Base-by-base conservation (phyloP, 2,797 vertebrate genomes). In the Eidolon dupreanum region DNA sequence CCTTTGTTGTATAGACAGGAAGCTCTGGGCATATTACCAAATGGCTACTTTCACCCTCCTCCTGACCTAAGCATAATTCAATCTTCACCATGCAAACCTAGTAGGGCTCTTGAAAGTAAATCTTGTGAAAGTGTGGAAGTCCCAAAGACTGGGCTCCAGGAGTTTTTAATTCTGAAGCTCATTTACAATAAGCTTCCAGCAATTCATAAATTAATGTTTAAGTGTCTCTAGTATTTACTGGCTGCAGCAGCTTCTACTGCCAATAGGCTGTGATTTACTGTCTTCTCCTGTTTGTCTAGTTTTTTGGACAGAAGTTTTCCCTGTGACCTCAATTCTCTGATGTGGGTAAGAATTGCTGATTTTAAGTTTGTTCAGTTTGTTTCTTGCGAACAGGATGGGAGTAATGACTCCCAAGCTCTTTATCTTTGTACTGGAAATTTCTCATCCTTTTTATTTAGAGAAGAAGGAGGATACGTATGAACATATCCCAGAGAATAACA, bases 1-100 rank as follows among this genome's bases (percentile, higher is more conserved):
- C 22, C 49, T 84, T 77, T 90, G 28, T 70, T 94, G 38, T 28
- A 33, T 4, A 36, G 55, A 79, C 24, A 86, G 46, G 61, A 71
- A 53, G 43, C 24, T 78, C 20, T 26, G 12, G 12, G 13, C n/a
- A 5, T 51, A 53, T 83, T 90, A 53, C 73, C 43, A 15, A 71
- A 53, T 36, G 24, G 3, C 31, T 36, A 71, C 33, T 26, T 38
- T 51, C 38, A 8, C 11, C 22, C 8, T 22, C 20, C 26, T 20
- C 10, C 11, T 71, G 33, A 53, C 15, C 43, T 61, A 79, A 79
- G 28, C 20, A 38, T 15, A 53, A 51, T 6, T 19, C 36, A 24
- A 1, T 63, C 36, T 55, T 63, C 31, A 28, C 46, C 46, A 53
- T 51, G 20, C 53, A 10, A 38, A 51, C 19, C 33, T 63, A 83